A percentile compares a stretch with the other conserved stretches of the same genome.
Conservation (phyloP, 2,113 vertebrate species). For the Corythornis madagascariensis region DNA sequence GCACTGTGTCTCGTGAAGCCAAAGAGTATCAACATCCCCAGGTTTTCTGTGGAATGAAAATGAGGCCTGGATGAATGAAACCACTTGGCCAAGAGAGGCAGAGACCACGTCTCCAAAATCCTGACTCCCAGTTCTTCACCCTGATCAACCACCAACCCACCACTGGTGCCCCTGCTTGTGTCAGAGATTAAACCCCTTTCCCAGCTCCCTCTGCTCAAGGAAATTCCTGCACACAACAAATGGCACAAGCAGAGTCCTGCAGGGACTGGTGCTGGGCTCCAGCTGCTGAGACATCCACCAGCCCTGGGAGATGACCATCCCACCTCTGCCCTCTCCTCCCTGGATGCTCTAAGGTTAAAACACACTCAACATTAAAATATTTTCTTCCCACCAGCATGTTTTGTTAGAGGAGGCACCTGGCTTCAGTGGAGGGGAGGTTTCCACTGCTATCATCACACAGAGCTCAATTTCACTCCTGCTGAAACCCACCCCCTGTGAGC, state of each 20-base stretch:
- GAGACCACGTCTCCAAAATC: not conserved
- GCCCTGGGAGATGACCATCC: not conserved
- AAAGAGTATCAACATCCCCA: not conserved
- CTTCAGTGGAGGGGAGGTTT: not conserved
- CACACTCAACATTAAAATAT: not conserved
- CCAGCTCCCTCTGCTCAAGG: not conserved
- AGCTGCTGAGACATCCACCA: not conserved
- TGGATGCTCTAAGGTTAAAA: fast-evolving
- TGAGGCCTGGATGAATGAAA: not conserved
- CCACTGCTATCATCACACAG: fast-evolving
- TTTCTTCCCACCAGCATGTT: fast-evolving
- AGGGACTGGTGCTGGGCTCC: not conserved
- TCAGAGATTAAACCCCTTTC: not conserved
- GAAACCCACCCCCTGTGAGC: not conserved
- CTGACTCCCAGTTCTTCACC: fast-evolving
- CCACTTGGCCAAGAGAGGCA: not conserved
- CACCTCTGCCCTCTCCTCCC: not conserved
- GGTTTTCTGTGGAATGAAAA: not conserved
- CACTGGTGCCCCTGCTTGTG: fast-evolving
- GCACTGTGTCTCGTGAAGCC: not conserved
- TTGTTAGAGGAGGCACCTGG: not conserved
- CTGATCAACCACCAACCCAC: not conserved
- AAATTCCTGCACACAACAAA: fast-evolving
- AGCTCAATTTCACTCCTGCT: not conserved
- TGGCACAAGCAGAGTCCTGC: fast-evolving